Conservation (phyloP, 2,113 vertebrate species). For the Pseudonaja textilis region DNA sequence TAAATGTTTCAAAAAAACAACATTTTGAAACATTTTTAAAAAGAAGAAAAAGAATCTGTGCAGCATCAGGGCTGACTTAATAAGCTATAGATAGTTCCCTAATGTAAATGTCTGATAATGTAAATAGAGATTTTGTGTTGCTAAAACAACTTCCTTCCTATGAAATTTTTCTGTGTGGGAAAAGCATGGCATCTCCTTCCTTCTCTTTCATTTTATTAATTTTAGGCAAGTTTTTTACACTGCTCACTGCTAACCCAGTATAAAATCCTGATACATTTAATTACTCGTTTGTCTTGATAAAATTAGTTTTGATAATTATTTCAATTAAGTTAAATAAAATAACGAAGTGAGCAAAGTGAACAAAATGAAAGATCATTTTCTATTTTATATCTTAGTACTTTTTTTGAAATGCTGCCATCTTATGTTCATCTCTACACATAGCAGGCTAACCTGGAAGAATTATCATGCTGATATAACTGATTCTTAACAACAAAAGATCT, state of each 20-base stretch:
- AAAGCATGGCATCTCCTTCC: neutral
- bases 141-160: neutral
- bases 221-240: neutral
- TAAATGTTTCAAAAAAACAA: neutral
- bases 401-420: neutral
- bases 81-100: neutral
- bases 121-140: neutral
- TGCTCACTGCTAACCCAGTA: neutral
- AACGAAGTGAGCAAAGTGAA: neutral
- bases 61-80: neutral
- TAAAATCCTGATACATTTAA: neutral
- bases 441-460: neutral
- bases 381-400: neutral
- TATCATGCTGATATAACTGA: neutral
- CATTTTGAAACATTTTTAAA: too few relatives aligned
- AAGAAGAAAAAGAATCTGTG: too few relatives aligned
- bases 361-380: neutral
- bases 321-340: neutral
- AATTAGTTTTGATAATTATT: neutral
- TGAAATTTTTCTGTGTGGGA: neutral
- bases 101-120: neutral
- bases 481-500: neutral
- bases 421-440: neutral
- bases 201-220: neutral
- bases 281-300: neutral